Conservation (phyloP, 2,797 vertebrate genomes). For the Platyrinchus mystaceus region DNA sequence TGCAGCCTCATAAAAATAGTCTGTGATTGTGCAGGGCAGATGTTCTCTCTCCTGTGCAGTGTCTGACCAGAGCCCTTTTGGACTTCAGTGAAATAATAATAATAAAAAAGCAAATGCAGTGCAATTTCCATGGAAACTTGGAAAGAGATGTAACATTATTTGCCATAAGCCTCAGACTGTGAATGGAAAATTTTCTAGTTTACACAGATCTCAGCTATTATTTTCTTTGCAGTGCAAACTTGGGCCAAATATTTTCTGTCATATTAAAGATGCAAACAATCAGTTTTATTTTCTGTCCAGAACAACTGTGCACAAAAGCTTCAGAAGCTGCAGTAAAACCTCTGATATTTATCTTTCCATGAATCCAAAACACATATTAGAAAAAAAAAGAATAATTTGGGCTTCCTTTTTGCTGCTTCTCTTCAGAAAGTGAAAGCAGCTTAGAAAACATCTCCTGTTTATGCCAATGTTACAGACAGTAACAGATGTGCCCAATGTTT, state of each 20-base stretch:
- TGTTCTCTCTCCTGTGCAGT: not conserved
- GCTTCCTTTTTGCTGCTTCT: not conserved
- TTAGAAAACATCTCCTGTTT: not conserved
- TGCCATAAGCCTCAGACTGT: not conserved
- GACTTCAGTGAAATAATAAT: not conserved
- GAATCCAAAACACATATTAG: not conserved
- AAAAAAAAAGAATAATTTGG: not conserved
- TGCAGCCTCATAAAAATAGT: not conserved
- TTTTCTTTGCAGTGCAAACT: slow-evolving; percentile 41
- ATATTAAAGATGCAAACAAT: slow-evolving; percentile 3
- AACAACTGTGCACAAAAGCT: not conserved
- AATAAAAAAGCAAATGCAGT: not conserved
- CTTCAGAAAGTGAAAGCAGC: not conserved
- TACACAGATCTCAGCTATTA: slow-evolving; percentile 27
- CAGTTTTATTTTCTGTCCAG: slow-evolving; percentile 16
- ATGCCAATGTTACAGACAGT: not conserved
- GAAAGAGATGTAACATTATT: slow-evolving; percentile 34
- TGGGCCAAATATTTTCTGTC: slow-evolving; percentile 22
- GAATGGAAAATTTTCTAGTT: slow-evolving; percentile 56
- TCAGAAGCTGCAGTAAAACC: not conserved
- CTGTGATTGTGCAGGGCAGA: not conserved
- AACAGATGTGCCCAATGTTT: not conserved
- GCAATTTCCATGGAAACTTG: slow-evolving; percentile 63
- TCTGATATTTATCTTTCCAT: not conserved
- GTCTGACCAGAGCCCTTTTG: slow-evolving; percentile 10